Percentiles rank a stretch among this genome's conserved stretches.
phyloP scores from a whole-genome alignment of 1,140 invertebrate genomes.

The Drosophila pseudoobscura region DNA sequence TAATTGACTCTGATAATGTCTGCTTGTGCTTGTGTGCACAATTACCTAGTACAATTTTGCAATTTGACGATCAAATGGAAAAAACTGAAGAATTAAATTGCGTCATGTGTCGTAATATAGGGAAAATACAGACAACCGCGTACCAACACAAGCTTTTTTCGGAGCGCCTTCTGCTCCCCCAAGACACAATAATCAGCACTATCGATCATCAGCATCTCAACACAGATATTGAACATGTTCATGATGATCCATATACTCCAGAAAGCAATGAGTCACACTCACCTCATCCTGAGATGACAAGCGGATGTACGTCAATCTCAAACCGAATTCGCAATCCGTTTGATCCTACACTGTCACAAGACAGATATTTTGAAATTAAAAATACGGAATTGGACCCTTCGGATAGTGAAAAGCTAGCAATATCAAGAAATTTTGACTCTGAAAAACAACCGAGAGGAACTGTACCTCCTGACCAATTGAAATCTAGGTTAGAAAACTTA shows the following conservation, averaged over 20 bases:
- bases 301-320: constrained; percentile 47
- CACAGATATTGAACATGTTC: constrained; percentile 61
- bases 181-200: constrained; percentile 85
- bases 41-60: constrained; percentile 28
- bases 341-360: constrained; percentile 14
- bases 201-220: constrained; percentile 84
- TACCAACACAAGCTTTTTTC: constrained; percentile 64
- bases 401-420: constrained; percentile 8
- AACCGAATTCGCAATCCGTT: constrained; percentile 51
- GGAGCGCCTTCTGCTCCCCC: constrained; percentile 59
- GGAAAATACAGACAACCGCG: constrained; percentile 50
- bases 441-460: constrained; percentile 56
- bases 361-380: constrained; percentile 1
- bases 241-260: constrained; percentile 89
- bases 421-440: neutral
- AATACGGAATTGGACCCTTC: constrained; percentile 3
- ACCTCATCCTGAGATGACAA: constrained; percentile 85
- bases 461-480: constrained; percentile 84
- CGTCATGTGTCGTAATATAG: constrained; percentile 63
- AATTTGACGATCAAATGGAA: constrained; percentile 14
- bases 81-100: constrained; percentile 49
- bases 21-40: constrained; percentile 65
- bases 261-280: constrained; percentile 90
- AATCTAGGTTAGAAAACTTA: constrained; percentile 84
- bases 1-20: constrained; percentile 84